phyloP scores from a whole-genome alignment of 2,113 vertebrate genomes.

The Anarrhichthys ocellatus region DNA sequence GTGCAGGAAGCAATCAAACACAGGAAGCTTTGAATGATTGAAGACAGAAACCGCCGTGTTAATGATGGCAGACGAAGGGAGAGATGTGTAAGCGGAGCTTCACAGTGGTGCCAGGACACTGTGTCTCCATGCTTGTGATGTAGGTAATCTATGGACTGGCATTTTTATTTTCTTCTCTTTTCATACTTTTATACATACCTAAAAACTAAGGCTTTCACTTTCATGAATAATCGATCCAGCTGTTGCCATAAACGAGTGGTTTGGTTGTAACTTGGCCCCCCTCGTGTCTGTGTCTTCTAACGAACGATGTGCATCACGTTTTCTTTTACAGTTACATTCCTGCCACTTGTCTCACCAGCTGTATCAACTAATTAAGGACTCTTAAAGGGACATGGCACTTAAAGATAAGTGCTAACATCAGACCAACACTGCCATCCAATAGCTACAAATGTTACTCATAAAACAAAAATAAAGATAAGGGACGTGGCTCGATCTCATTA shows the following conservation, averaged over 20 bases:
- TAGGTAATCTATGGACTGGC: not conserved
- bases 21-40: constrained; percentile 7
- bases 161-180: no score
- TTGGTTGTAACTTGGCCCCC: no score
- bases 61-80: not conserved
- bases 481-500: not conserved
- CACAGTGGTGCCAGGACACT: not conserved
- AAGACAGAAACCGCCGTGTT: constrained; percentile 1
- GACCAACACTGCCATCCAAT: not conserved
- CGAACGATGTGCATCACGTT: not conserved
- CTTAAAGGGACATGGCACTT: not conserved
- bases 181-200: not conserved
- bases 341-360: no score
- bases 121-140: not conserved
- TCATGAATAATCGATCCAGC: not conserved
- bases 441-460: not conserved
- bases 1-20: constrained; percentile 21
- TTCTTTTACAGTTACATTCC: not conserved
- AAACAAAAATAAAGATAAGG: not conserved
- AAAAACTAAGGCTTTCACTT: not conserved
- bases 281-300: not conserved
- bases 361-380: not conserved
- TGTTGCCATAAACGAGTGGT: not conserved
- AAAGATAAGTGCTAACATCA: no score
- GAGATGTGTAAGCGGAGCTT: not conserved